phyloP scores from a whole-genome alignment of 2,113 vertebrate genomes.

The Alligator mississippiensis region DNA sequence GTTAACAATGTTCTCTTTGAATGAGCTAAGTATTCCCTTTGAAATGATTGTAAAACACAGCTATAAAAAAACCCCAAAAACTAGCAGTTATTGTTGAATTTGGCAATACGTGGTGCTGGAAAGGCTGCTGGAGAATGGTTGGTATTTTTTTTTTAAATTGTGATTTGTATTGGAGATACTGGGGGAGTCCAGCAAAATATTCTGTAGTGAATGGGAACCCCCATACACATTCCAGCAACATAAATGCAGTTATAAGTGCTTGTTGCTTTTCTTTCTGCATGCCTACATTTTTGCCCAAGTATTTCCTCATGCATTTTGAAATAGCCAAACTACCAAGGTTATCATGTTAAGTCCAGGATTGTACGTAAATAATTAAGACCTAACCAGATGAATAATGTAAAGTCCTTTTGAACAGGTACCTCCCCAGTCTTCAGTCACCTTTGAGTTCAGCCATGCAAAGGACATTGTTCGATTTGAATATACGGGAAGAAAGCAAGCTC shows the following conservation, averaged over 20 bases:
- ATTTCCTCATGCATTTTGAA: conserved; percentile 30
- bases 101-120: neutral
- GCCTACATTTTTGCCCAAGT: conserved; percentile 52
- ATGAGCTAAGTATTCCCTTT: conserved; percentile 30
- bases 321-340: too few species aligned
- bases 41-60: conserved; percentile 32
- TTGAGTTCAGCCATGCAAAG: neutral
- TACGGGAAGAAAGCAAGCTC: neutral
- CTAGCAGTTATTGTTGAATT: conserved; percentile 20
- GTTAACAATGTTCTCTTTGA: conserved; percentile 11
- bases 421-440: neutral
- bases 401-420: too few species aligned
- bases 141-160: neutral
- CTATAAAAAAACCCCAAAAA: conserved; percentile 17
- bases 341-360: conserved; percentile 36
- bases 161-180: conserved; percentile 8
- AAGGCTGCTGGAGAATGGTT: neutral
- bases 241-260: conserved; percentile 41
- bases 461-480: neutral
- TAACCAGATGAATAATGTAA: neutral
- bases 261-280: conserved; percentile 66
- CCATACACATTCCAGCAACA: neutral
- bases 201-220: conserved; percentile 3
- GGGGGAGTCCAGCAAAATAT: neutral
- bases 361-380: neutral